Base-by-base conservation (phyloP, 2,888 invertebrate genomes). In the Brachyptera putata region DNA sequence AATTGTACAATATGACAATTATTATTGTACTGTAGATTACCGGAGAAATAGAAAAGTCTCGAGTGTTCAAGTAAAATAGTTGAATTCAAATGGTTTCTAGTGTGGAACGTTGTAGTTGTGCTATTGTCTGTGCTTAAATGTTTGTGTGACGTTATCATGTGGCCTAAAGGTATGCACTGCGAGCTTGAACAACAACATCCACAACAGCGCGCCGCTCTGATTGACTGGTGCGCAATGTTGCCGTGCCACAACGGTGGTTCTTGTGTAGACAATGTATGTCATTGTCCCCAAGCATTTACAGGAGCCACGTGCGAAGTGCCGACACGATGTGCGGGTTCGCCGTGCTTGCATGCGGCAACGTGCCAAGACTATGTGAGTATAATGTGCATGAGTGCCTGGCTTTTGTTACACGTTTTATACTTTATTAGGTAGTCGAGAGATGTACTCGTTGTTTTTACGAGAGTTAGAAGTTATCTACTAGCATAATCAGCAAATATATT, bases 341-440 rank as follows among this genome's bases (percentile, higher is more conserved):
- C 84, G 59, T 87, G 87, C 70, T 71, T 74, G 66, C 83, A 85
- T 76, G 84, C 83, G 62, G 69, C 74, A 62, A 70, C 75, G 68
- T 87, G 87, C 74, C 77, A 76, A 65, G 84, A 85, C 70, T 80
- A 78, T 69, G 85, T 86, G 75, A 84, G 85, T 84, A 63, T 22
- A 13, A 13, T 4, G 18, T 16, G 58, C 48, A 11, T 11, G 30
- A 22, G 14, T 48, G 48, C 48, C n/a, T n/a, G n/a, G n/a, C n/a
- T n/a, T n/a, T n/a, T n/a, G n/a, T n/a, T n/a, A n/a, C n/a, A n/a
- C n/a, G n/a, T n/a, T 34, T 34, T 34, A 7, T 9, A 34, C 7
- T 34, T 34, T 34, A n/a, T n/a, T n/a, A n/a, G 34, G 7, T 9
- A 34, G 34, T n/a, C n/a, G n/a, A n/a, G n/a, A n/a, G n/a, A n/a